A percentile compares a stretch with the other conserved stretches of the same genome.
phyloP scores from a whole-genome alignment of 2,113 vertebrate species.

The Platysteira castanea region DNA sequence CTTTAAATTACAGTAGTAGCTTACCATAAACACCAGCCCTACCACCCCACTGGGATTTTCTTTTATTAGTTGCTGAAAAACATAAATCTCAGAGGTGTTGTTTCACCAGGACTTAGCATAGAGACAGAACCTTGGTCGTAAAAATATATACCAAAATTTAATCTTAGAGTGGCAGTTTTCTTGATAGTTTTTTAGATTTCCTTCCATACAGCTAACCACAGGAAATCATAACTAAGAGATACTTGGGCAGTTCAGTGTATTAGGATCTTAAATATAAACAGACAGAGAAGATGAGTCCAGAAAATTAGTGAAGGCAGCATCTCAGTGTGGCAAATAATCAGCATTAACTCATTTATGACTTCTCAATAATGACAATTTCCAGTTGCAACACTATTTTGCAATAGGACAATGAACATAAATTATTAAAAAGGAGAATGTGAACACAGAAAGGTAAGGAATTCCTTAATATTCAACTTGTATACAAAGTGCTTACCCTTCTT shows the following conservation, averaged over 20 bases:
- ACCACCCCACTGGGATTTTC: background rate
- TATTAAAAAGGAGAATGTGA: background rate
- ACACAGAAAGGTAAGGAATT: background rate
- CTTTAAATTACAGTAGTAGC: background rate
- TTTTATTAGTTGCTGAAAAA: background rate
- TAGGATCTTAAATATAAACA: background rate
- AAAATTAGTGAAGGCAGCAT: background rate
- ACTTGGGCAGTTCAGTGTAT: background rate
- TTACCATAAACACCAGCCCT: background rate
- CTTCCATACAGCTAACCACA: background rate
- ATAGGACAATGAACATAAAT: background rate
- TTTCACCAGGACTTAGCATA: background rate
- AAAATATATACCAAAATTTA: background rate
- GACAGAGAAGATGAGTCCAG: background rate
- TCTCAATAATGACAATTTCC: background rate
- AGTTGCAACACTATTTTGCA: background rate
- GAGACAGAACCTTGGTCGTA: background rate
- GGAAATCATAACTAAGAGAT: background rate
- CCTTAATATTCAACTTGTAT: background rate
- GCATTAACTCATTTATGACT: background rate
- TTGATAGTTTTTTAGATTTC: background rate
- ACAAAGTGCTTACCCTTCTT: background rate
- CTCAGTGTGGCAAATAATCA: background rate
- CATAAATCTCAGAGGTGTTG: background rate
- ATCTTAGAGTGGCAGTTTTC: background rate